Evolutionary conservation across 2,113 vertebrate species (phyloP).

Genomic region (Nansenia antarctica): DNA sequence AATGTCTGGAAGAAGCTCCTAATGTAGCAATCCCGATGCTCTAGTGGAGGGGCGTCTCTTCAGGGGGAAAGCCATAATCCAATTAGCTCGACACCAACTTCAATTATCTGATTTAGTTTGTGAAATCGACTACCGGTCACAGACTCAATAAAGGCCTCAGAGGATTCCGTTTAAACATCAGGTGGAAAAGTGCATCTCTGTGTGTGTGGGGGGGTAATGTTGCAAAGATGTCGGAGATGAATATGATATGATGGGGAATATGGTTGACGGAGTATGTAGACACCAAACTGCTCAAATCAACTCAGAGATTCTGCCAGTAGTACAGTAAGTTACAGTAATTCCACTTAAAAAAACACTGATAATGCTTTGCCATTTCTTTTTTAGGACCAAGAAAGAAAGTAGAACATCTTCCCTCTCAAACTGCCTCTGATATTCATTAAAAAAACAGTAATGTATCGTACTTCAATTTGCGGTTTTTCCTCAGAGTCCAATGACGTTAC

Average conservation of each 20-base stretch:
- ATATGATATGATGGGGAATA: background rate
- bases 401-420: background rate
- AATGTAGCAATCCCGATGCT: conserved; percentile 57
- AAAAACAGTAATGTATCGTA: background rate
- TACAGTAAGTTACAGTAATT: too few species aligned
- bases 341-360: too few species aligned
- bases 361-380: too few species aligned
- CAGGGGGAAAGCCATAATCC: conserved; percentile 79
- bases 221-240: background rate
- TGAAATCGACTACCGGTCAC: conserved; percentile 72
- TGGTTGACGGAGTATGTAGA: too few species aligned
- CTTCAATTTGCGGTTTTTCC: conserved; percentile 49
- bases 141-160: conserved; percentile 69
- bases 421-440: background rate
- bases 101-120: conserved; percentile 82
- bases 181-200: conserved; percentile 24
- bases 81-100: conserved; percentile 79
- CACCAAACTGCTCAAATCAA: too few species aligned
- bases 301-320: too few species aligned
- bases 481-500: conserved; percentile 60
- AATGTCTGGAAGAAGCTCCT: conserved; percentile 58
- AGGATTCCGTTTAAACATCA: conserved; percentile 67
- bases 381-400: too few species aligned
- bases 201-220: conserved; percentile 16
- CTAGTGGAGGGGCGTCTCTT: conserved; percentile 57